phyloP scores from a whole-genome alignment of 1,140 invertebrate genomes.

The Conus betulinus region DNA sequence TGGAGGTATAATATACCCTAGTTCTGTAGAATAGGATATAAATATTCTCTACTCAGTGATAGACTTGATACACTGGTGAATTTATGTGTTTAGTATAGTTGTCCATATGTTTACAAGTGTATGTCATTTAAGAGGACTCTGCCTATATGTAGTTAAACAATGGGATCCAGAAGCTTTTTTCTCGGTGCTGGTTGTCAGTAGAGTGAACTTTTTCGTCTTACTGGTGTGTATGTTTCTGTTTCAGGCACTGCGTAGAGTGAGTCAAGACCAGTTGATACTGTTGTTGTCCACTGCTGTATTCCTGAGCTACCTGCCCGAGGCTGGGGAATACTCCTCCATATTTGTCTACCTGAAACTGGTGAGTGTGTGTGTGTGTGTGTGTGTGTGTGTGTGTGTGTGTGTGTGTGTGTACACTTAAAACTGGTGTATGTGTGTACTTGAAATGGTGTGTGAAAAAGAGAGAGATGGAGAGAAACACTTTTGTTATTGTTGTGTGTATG shows the following conservation, averaged over 20 bases:
- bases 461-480: too few species aligned
- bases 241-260: constrained; percentile 91
- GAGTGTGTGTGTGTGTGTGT: constrained; percentile 61
- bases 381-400: not conserved
- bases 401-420: not conserved
- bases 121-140: too few species aligned
- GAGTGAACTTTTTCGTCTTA: not conserved
- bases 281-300: constrained; percentile 98
- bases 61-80: too few species aligned
- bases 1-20: too few species aligned
- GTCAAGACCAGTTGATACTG: constrained; percentile 96
- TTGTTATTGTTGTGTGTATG: not conserved
- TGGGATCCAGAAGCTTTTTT: not conserved
- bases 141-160: too few species aligned
- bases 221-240: constrained; percentile 16
- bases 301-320: constrained; percentile 98
- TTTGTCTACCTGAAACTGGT: constrained; percentile 99
- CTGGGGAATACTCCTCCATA: constrained; percentile 99
- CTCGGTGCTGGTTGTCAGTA: not conserved
- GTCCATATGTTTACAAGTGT: too few species aligned
- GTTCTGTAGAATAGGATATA: too few species aligned
- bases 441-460: too few species aligned
- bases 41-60: too few species aligned
- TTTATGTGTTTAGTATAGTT: too few species aligned
- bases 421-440: not conserved